These are phyloP conservation scores for Dasyprocta punctata DNA, from an alignment of 2,113 vertebrate species.

Conservation along the genomic window DNA sequence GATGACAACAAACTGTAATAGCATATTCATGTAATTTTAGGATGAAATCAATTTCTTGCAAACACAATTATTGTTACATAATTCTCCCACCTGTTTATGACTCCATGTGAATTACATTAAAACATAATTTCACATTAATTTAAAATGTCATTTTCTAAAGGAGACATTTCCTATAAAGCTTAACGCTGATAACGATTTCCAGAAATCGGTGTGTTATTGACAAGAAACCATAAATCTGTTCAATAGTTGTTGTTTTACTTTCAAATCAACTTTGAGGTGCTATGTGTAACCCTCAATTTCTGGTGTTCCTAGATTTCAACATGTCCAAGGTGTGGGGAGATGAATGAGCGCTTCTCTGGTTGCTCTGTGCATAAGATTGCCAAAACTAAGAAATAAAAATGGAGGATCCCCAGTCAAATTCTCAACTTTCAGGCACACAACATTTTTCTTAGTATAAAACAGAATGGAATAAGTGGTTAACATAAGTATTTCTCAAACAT, in stretches of 20 bases:
- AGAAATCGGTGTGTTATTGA: constrained; percentile 58
- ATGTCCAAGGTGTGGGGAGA: neutral
- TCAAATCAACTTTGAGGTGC: neutral
- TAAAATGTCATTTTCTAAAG: constrained; percentile 79
- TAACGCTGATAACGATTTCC: constrained; percentile 56
- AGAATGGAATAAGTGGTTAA: neutral
- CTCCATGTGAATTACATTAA: constrained; percentile 80
- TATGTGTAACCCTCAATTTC: too few relatives aligned
- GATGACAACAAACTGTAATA: constrained; percentile 73
- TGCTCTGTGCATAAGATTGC: constrained; percentile 52
- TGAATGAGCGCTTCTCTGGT: neutral
- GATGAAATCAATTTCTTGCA: constrained; percentile 79
- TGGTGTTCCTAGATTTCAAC: neutral
- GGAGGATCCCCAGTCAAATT: neutral
- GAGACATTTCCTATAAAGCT: constrained; percentile 69
- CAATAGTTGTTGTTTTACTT: neutral
- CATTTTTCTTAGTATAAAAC: neutral
- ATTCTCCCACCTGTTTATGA: constrained; percentile 81
- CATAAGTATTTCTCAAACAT: neutral
- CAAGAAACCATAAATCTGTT: constrained; percentile 42
- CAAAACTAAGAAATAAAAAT: neutral
- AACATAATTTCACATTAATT: constrained; percentile 82
- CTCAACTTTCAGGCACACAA: neutral
- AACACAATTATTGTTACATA: constrained; percentile 81
- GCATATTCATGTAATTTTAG: constrained; percentile 69